phyloP scores from a whole-genome alignment of 1,140 invertebrate genomes.

The Helicoverpa zea region DNA sequence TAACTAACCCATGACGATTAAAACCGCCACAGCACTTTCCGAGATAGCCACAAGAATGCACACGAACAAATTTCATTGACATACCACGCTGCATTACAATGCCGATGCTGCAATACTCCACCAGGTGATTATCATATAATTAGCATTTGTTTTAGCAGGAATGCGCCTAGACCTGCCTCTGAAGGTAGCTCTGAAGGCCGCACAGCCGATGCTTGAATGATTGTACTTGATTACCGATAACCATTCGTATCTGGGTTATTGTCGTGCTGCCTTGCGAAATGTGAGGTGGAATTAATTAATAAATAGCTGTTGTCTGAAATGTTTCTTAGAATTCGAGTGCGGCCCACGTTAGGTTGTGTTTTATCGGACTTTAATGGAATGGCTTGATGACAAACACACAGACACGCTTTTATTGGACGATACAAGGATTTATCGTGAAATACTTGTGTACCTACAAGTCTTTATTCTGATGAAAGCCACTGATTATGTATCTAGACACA shows the following conservation, averaged over 20 bases:
- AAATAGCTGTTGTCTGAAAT: conserved; percentile 4
- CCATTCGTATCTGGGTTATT: conserved; percentile 33
- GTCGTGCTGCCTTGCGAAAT: conserved; percentile 24
- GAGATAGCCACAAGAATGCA: conserved; percentile 22
- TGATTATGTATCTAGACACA: no score
- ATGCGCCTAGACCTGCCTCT: conserved; percentile 51
- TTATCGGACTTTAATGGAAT: neutral
- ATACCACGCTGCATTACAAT: conserved; percentile 26
- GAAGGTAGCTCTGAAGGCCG: conserved; percentile 45
- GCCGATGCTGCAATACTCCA: conserved; percentile 37
- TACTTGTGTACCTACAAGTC: no score
- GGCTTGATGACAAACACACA: neutral
- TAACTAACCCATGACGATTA: neutral
- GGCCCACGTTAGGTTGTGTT: neutral
- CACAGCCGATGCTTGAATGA: conserved; percentile 25
- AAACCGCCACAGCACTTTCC: neutral
- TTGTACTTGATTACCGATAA: conserved; percentile 45
- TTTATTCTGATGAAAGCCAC: no score
- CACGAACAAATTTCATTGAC: conserved; percentile 55
- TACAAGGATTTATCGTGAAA: no score
- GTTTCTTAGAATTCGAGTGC: neutral
- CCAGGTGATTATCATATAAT: conserved; percentile 66
- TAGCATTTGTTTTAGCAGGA: conserved; percentile 65
- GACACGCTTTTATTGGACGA: no score
- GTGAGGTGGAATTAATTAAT: conserved; percentile 24